Base-by-base conservation (phyloP, 2,888 invertebrate genomes). In the Cryptosula pallasiana region DNA sequence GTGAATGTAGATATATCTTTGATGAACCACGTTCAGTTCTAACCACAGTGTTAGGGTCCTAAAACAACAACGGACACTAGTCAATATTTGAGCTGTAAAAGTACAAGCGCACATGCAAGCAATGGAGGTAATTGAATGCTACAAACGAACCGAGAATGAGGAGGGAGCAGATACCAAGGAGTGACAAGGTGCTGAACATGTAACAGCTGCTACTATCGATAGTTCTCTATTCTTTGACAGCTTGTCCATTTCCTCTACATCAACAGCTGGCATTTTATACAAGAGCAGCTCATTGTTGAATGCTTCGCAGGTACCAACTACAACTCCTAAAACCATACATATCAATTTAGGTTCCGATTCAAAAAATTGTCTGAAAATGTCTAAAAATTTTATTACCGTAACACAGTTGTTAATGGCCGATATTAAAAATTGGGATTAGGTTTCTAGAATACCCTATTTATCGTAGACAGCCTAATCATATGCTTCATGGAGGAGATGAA, bases 171-270 rank as follows among this genome's bases (percentile, higher is more conserved):
- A 63, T 3, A 63, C 63, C 2, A 63, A 9, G 32, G 9, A 16
- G 27, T 63, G 27, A 32, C 63, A 63, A 34, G 63, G 13, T 27
- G 29, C 27, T 27, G 27, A 5, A 34, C 63, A 32, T 13, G 63
- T 20, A 3, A 32, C n/a, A 32, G 63, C 63, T 29, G 63, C 63
- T n/a, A 63, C 2, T 9, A 63, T 63, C 3, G 63, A 63, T 2
- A 63, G 25, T 27, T 63, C 63, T 63, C 63, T 27, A 27, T 63
- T 27, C 27, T 63, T 63, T 32, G 63, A 63, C 27, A 63, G 63
- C 5, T 2, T 27, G 32, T 63, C 63, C n/a, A 16, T 32, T 2
- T 63, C 63, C 2, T n/a, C 34, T 29, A 25, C 29, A 29, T 32
- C 34, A n/a, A 29, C 63, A 13, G 3, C 32, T 29, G 63, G 63